Percentiles rank a stretch among this genome's conserved stretches.
Evolutionary conservation across 2,888 invertebrate species (phyloP).

Genomic region (Tachina lurida): DNA sequence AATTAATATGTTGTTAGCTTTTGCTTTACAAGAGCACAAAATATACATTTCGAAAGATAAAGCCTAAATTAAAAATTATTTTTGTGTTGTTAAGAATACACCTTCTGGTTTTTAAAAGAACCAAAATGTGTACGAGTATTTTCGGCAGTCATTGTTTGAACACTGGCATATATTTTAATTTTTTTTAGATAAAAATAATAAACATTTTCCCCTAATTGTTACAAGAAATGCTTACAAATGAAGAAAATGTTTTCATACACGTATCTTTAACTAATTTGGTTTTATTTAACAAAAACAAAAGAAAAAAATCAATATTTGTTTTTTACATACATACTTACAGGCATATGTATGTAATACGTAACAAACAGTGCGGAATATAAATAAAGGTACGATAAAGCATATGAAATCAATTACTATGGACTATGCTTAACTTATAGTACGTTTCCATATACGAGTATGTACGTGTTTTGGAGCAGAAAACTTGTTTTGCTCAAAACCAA

Average conservation of each 20-base stretch:
- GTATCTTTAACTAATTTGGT: constrained; percentile 64
- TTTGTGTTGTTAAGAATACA: constrained; percentile 39
- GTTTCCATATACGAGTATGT: too few relatives aligned
- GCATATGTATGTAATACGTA: too few relatives aligned
- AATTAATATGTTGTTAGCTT: background rate
- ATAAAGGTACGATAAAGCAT: background rate
- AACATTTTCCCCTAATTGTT: background rate
- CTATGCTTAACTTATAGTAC: too few relatives aligned
- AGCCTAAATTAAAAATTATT: constrained; percentile 30
- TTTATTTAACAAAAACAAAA: constrained; percentile 42
- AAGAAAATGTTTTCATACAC: constrained; percentile 54
- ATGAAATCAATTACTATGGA: too few relatives aligned
- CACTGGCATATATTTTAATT: background rate
- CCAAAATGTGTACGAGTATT: constrained; percentile 1
- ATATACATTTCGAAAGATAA: constrained; percentile 47
- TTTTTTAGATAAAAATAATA: constrained; percentile 42
- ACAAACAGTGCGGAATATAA: background rate
- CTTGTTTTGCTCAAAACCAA: too few relatives aligned
- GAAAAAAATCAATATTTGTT: constrained; percentile 50
- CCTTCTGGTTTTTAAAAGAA: constrained; percentile 57
- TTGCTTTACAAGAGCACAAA: constrained; percentile 20
- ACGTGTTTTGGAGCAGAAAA: too few relatives aligned
- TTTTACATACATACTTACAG: background rate
- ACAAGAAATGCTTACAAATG: constrained; percentile 31
- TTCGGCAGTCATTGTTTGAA: constrained; percentile 19